These are phyloP conservation scores for Prinia subflava DNA, from an alignment of 2,113 vertebrate species.

Conservation along the genomic window DNA sequence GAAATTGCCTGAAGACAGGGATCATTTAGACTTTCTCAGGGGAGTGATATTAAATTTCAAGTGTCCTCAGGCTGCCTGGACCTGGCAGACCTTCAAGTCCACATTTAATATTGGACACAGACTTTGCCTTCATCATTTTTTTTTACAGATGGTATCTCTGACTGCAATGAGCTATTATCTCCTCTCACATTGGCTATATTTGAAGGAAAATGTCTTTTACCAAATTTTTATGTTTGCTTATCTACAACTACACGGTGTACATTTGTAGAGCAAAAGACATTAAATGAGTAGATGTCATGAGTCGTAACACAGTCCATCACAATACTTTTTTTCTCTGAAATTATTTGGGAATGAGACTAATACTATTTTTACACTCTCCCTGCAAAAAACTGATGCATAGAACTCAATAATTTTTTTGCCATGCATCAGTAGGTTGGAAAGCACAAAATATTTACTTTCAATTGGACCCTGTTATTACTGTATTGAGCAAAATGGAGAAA, in stretches of 20 bases:
- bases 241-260: neutral
- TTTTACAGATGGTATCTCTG: neutral
- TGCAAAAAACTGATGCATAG: neutral
- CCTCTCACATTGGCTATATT: neutral
- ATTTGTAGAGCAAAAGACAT: neutral
- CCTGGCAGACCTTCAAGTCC: neutral
- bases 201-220: slow-evolving; percentile 1
- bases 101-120: neutral
- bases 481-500: neutral
- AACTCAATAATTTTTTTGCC: neutral
- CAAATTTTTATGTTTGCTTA: neutral
- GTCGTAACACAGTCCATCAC: neutral
- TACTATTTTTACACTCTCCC: neutral
- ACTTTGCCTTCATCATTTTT: neutral
- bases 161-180: neutral
- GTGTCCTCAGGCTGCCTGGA: neutral
- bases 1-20: neutral
- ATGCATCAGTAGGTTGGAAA: neutral
- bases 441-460: neutral
- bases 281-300: neutral
- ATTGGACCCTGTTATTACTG: neutral
- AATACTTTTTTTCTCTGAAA: neutral
- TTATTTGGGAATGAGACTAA: neutral
- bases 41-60: neutral
- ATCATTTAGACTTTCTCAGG: neutral